Evolutionary conservation across 2,797 vertebrate genomes (phyloP).

Genomic region (Ctenosaura bakeri): DNA sequence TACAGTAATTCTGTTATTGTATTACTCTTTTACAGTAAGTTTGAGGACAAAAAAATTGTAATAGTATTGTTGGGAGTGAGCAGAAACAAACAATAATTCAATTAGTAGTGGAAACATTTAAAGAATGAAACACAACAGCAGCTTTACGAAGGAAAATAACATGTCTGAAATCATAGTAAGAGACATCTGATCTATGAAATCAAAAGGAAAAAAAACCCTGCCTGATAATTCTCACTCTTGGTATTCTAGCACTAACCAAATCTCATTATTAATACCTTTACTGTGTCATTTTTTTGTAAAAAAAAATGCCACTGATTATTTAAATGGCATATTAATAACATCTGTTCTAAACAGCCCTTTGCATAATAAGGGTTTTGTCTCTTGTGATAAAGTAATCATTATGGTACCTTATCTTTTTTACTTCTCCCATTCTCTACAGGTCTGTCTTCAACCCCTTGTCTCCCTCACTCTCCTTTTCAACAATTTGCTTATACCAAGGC

Average conservation of each 20-base stretch:
- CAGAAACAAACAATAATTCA: too few relatives aligned
- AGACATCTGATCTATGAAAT: background rate
- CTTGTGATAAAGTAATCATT: background rate
- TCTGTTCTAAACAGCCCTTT: conserved; percentile 12
- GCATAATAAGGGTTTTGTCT: background rate
- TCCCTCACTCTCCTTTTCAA: background rate
- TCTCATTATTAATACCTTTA: background rate
- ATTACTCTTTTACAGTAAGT: too few relatives aligned
- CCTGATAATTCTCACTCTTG: background rate
- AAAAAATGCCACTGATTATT: background rate
- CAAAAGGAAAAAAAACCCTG: background rate
- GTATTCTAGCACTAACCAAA: conserved; percentile 18
- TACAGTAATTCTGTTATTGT: too few relatives aligned
- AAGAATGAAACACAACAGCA: background rate
- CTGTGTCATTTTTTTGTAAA: conserved; percentile 12
- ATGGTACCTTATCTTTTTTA: conserved; percentile 6
- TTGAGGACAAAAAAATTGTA: too few relatives aligned
- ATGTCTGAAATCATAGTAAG: background rate
- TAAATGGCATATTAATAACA: background rate
- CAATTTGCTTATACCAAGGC: background rate
- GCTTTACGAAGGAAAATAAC: background rate
- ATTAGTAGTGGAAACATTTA: background rate
- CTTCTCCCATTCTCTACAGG: background rate
- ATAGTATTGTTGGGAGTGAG: too few relatives aligned
- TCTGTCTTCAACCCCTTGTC: background rate